A percentile compares a stretch with the other conserved stretches of the same genome.
Evolutionary conservation across 2,113 vertebrate genomes (phyloP).

Genomic region (Cariama cristata): DNA sequence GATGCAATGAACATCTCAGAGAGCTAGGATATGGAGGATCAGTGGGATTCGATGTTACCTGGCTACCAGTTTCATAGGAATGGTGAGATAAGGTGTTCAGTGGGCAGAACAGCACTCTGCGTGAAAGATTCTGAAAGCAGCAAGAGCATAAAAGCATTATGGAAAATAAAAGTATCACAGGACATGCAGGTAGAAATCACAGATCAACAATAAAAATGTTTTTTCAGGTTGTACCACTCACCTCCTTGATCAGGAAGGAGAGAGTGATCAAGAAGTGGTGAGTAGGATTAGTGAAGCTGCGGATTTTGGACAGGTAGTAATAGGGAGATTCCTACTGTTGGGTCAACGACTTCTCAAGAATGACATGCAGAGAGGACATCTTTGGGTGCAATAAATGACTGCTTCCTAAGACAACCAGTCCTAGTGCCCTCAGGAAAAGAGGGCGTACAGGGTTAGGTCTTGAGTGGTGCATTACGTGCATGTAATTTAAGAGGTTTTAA

Average conservation of each 20-base stretch:
- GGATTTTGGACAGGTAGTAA: not conserved
- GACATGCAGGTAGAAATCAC: not conserved
- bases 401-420: not conserved
- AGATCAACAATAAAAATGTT: not conserved
- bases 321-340: not conserved
- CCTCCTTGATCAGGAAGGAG: not conserved
- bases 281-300: not conserved
- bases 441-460: not conserved
- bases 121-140: not conserved
- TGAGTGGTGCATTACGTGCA: not conserved
- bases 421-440: not conserved
- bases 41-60: not conserved
- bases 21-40: not conserved
- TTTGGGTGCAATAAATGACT: not conserved
- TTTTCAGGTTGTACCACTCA: not conserved
- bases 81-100: not conserved
- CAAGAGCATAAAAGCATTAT: not conserved
- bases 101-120: no score
- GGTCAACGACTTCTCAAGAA: not conserved
- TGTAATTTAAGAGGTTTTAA: not conserved
- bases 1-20: not conserved
- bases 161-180: not conserved
- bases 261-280: not conserved
- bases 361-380: not conserved
- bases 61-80: not conserved